Conservation (phyloP, 2,797 vertebrate genomes). For the Sparidentex hasta region DNA sequence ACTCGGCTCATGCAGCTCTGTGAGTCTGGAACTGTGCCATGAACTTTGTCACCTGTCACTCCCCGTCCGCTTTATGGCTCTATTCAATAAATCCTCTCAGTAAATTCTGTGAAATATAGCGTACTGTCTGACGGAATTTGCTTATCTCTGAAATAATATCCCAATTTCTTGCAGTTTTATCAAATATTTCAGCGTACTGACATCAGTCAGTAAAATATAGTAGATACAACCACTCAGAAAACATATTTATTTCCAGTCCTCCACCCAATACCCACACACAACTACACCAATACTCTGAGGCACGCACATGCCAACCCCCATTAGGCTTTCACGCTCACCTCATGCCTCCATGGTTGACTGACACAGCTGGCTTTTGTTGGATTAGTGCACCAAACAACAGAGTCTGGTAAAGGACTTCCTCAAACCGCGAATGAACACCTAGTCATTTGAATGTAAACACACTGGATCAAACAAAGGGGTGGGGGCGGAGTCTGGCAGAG, state of each 20-base stretch:
- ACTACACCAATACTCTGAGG: constrained; percentile 23
- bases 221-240: background rate
- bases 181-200: background rate
- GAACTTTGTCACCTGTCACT: constrained; percentile 39
- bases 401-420: constrained; percentile 55
- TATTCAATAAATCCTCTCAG: background rate
- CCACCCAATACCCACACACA: constrained; percentile 5
- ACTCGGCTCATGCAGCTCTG: background rate
- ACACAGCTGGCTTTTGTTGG: constrained; percentile 43
- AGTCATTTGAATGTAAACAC: constrained; percentile 56
- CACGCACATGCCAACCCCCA: constrained; percentile 15
- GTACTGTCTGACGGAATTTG: background rate
- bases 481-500: constrained; percentile 45
- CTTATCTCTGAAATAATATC: background rate
- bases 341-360: constrained; percentile 23
- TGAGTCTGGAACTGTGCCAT: constrained; percentile 23
- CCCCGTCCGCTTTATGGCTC: background rate
- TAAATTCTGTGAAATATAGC: background rate
- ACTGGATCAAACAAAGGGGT: constrained; percentile 19
- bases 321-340: constrained; percentile 72
- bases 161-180: background rate
- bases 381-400: constrained; percentile 61
- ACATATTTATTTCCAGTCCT: constrained; percentile 12
- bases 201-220: constrained; percentile 3
- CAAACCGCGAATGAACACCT: constrained; percentile 40